Evolutionary conservation across 2,888 invertebrate species (phyloP), one percentile per base, ranked within the genome.

Genomic region (Diabrotica balteata): DNA sequence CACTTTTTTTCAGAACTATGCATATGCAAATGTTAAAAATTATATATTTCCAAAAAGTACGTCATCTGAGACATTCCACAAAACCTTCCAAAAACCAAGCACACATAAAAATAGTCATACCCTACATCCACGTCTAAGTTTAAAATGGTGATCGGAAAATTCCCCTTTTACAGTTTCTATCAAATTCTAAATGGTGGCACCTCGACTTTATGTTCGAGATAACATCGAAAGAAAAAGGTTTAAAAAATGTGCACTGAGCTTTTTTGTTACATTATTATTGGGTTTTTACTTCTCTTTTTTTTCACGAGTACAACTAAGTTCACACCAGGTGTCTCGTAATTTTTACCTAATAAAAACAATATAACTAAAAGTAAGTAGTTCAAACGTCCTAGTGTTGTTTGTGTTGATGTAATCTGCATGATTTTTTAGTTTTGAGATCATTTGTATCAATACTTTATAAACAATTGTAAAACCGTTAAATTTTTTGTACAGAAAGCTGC

Each of bases 101-200:
- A 63, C 58, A 63, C 63, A 49, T 51, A 58, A 63, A 59, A 64
- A 64, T 64, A 64, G 64, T 64, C 10, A 58, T 64, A 64, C 64
- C 64, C 64, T 64, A 64, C 64, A 58, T 64, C 58, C 57, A 57
- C 55, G 50, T 45, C 11, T 51, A 50, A 54, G 43, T 22, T 42
- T 50, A n/a, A 42, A n/a, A 64, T 50, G 57, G 63, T 32, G 47
- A 60, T 58, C 9, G 17, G 46, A 61, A 45, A 55, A 63, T 51
- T 57, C n/a, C 32, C 57, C 51, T 58, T 32, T 44, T 17, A 55
- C 55, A 63, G 57, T 55, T 55, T 55, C 17, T 50, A 50, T 57
- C 57, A 43, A 58, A 45, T 9, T 58, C 51, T 50, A 32, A 32
- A 32, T 2, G 32, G 5, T 32, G 32, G 2, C 32, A 32, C 32